phyloP scores from a whole-genome alignment of 2,113 vertebrate genomes.

The Tychaedon coryphoeus region DNA sequence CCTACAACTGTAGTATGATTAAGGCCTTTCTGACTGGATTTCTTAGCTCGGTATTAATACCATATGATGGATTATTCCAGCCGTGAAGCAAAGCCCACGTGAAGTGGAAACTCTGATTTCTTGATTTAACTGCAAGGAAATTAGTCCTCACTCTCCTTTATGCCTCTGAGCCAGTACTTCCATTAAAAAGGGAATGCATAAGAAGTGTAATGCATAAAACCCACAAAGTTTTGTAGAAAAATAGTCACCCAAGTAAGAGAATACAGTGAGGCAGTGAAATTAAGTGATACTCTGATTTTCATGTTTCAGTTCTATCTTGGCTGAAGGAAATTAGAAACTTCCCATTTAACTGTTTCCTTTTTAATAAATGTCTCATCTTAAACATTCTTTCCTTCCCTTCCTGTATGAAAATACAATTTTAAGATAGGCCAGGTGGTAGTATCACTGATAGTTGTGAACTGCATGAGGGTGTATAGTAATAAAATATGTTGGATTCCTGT shows the following conservation, averaged over 20 bases:
- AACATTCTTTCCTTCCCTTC: background rate
- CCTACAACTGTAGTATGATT: background rate
- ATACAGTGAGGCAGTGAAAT: background rate
- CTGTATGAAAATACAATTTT: background rate
- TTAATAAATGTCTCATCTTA: background rate
- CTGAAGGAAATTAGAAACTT: background rate
- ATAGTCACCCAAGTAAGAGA: background rate
- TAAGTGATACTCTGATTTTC: background rate
- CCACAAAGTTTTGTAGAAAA: background rate
- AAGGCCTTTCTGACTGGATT: background rate
- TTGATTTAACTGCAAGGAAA: background rate
- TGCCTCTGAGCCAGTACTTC: background rate
- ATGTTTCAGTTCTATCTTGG: background rate
- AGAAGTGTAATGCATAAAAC: background rate
- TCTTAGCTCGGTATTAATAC: background rate
- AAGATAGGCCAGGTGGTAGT: fast-evolving
- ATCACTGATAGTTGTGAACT: background rate
- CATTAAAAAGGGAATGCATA: background rate
- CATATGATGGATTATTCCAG: background rate
- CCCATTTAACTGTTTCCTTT: background rate
- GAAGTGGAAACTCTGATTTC: slow-evolving; percentile 21
- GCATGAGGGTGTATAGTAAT: background rate
- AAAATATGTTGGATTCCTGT: background rate
- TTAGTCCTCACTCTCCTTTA: background rate
- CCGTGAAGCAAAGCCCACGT: background rate